Base-by-base conservation (phyloP, 1,140 invertebrate genomes). In the Aphaenogaster rudis region DNA sequence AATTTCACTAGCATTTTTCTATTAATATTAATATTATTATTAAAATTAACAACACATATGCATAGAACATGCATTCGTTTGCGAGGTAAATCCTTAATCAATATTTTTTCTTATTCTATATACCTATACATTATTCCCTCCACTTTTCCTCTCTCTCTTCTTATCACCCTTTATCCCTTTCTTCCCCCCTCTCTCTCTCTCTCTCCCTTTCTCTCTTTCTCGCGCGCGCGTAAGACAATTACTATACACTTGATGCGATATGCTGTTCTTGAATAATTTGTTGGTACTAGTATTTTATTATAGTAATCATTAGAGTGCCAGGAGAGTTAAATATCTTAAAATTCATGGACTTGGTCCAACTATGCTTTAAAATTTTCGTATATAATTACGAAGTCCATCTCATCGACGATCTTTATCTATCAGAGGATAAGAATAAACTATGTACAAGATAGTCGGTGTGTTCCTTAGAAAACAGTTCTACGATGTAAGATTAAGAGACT, bases 381-480 rank as follows among this genome's bases (percentile, higher is more conserved):
- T 74, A 50, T 17, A 33, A 72, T 45, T 82, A n/a, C 80, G 54
- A 61, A 72, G 42, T 74, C 57, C 69, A 72, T 57, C 80, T 61
- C 67, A 74, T 84, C 82, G 82, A 66, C 63, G 74, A 66, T 86
- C 59, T 78, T 67, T 63, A 36, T 36, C n/a, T 86, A 78, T 63
- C 48, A 77, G 59, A 39, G 36, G 48, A 36, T 86, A 66, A 86
- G 48, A 66, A 42, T 64, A 79, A 64, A 39, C n/a, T 77, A 86
- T 50, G 63, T 79, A 79, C 59, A 48, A 54, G 28, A 78, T 74
- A 81, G 76, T 50, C 52, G 39, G 74, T 42, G 66, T 59, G 84
- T 84, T 87, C 71, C 72, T 36, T 88, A 85, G 69, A 74, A 64
- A 88, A 78, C 77, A 63, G 54, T 84, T 84, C 33, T 61, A 33